phyloP scores from a whole-genome alignment of 2,113 vertebrate genomes.

The Eulemur macaco region DNA sequence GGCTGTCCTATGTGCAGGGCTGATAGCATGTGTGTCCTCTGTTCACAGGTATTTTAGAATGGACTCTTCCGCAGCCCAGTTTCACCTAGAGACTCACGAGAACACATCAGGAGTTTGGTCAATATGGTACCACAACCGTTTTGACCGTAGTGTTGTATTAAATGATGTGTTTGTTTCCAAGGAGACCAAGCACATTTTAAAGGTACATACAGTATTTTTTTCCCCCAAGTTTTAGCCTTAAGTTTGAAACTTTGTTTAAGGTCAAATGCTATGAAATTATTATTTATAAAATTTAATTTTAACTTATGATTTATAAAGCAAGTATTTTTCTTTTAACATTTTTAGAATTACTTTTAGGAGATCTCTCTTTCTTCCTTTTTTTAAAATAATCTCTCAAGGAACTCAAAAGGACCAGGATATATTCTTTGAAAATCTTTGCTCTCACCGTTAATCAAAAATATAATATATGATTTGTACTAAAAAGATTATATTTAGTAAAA shows the following conservation, averaged over 20 bases:
- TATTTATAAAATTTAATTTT: neutral
- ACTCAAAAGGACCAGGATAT: neutral
- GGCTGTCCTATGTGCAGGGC: fast-evolving
- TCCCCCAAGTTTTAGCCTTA: neutral
- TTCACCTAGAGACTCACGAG: slow-evolving; percentile 88
- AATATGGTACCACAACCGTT: slow-evolving; percentile 92
- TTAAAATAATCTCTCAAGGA: neutral
- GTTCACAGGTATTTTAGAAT: slow-evolving; percentile 83
- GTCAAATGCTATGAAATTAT: neutral
- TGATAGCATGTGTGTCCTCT: neutral
- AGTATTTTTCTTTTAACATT: neutral
- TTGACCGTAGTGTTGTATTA: slow-evolving; percentile 86
- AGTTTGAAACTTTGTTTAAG: slow-evolving; percentile 7
- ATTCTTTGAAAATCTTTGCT: neutral
- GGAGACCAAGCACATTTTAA: slow-evolving; percentile 86
- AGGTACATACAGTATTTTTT: slow-evolving; percentile 81
- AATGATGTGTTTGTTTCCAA: slow-evolving; percentile 87
- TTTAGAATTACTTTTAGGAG: neutral
- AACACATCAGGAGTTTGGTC: slow-evolving; percentile 88
- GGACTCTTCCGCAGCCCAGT: slow-evolving; percentile 85
- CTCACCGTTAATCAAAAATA: neutral
- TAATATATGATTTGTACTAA: neutral
- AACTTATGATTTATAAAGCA: slow-evolving; percentile 29
- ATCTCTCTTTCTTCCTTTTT: neutral
- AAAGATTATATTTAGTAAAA: slow-evolving; percentile 30